Evolutionary conservation across 30 jellyfish, hydroid and myxozoan species (phyloP).

Genomic region (Aurelia sp.): DNA sequence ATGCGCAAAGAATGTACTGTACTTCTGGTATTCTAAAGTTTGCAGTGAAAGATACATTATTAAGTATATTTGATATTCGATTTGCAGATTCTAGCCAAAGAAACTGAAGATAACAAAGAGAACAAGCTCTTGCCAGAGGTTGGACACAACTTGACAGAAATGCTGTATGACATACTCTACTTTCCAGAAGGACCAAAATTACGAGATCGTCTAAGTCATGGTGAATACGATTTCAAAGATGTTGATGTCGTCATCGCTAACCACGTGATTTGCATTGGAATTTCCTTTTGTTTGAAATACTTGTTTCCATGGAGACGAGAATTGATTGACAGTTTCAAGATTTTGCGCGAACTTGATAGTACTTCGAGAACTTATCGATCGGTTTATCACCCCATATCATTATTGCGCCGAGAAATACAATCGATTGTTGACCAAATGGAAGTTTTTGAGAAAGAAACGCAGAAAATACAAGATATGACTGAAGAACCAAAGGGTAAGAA

Average conservation of each 20-base stretch:
- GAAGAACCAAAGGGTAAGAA: too few relatives aligned
- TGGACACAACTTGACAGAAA: constrained; percentile 35
- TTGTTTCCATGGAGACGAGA: constrained; percentile 58
- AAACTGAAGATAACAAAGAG: constrained; percentile 3
- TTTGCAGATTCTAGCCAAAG: constrained; percentile 65
- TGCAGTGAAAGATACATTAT: too few relatives aligned
- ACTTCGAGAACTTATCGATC: constrained; percentile 19
- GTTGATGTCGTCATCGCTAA: constrained; percentile 42
- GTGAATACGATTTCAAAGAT: constrained; percentile 53
- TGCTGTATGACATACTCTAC: constrained; percentile 55
- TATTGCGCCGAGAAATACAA: constrained; percentile 22
- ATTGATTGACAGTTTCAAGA: neutral
- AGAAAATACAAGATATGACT: too few relatives aligned
- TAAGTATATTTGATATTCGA: neutral
- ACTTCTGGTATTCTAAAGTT: too few relatives aligned
- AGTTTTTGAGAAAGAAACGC: neutral
- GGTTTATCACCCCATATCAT: constrained; percentile 50
- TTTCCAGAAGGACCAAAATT: constrained; percentile 76
- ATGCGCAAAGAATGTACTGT: too few relatives aligned
- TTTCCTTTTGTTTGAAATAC: constrained; percentile 56
- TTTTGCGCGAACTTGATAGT: neutral
- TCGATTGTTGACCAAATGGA: constrained; percentile 18
- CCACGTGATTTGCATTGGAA: constrained; percentile 57
- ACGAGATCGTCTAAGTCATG: constrained; percentile 83
- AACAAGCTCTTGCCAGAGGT: constrained; percentile 49